These are phyloP conservation scores for Ochropleura leucogaster DNA, from an alignment of 2,888 invertebrate genomes.

Conservation along the genomic window DNA sequence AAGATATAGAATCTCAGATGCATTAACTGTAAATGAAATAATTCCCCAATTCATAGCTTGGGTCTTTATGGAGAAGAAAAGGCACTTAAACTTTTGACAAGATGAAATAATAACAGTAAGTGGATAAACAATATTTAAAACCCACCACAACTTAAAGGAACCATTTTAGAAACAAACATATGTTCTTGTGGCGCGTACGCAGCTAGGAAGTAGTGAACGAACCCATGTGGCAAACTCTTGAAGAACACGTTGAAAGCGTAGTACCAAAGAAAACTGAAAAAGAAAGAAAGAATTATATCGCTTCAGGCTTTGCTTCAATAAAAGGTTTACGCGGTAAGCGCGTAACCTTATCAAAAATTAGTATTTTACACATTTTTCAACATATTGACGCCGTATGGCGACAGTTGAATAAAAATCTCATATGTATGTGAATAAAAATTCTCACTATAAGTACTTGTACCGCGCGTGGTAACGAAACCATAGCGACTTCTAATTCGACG, in stretches of 20 bases:
- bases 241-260: slow-evolving; percentile 67
- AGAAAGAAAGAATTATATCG: background rate
- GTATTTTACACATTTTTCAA: background rate
- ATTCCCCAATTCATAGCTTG: background rate
- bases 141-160: slow-evolving; percentile 74
- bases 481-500: background rate
- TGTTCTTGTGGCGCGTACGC: slow-evolving; percentile 76
- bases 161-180: slow-evolving; percentile 76
- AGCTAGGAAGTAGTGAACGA: slow-evolving; percentile 74
- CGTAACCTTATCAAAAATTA: background rate
- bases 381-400: background rate
- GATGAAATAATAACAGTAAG: background rate
- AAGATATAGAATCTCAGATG: background rate
- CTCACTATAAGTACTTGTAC: background rate
- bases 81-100: background rate
- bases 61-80: background rate
- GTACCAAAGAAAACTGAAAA: slow-evolving; percentile 61
- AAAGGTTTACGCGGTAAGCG: background rate
- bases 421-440: background rate
- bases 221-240: slow-evolving; percentile 74
- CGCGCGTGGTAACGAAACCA: background rate
- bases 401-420: background rate
- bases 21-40: background rate
- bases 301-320: no score
- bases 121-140: background rate